Percentiles rank a stretch among this genome's conserved stretches.
Evolutionary conservation across 1,140 invertebrate genomes (phyloP).

Genomic region (Brevipalpus yothersi): DNA sequence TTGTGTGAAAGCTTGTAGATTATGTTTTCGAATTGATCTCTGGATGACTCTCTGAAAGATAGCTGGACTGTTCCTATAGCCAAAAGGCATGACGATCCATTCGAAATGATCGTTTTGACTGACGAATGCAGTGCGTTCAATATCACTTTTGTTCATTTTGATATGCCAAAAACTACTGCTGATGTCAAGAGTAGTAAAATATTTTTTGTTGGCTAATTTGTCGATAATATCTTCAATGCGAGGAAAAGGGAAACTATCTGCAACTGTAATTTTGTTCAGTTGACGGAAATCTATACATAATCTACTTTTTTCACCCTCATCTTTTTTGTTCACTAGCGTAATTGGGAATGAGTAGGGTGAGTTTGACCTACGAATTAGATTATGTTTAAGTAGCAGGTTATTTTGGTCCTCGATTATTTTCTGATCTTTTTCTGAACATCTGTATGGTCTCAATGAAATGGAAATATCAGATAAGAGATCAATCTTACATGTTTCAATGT

Average conservation of each 20-base stretch:
- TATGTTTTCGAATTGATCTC: not conserved
- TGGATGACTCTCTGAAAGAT: slow-evolving; percentile 14
- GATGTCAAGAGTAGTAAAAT: slow-evolving; percentile 18
- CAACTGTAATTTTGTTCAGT: no score
- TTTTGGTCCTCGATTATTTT: not conserved
- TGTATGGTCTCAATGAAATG: not conserved
- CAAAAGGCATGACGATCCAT: slow-evolving; percentile 8
- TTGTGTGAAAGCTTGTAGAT: not conserved
- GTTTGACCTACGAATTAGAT: slow-evolving; percentile 23
- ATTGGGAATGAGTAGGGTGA: slow-evolving; percentile 22
- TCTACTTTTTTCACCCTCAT: no score
- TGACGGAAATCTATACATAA: no score
- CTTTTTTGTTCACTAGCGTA: slow-evolving; percentile 22
- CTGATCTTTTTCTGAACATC: not conserved
- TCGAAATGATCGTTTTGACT: slow-evolving; percentile 5
- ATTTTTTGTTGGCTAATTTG: slow-evolving; percentile 15
- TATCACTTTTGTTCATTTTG: slow-evolving; percentile 15
- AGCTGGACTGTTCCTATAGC: slow-evolving; percentile 10
- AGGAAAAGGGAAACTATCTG: no score
- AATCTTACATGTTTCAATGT: not conserved
- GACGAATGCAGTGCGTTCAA: slow-evolving; percentile 15
- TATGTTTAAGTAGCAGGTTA: slow-evolving; percentile 6
- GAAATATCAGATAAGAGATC: not conserved
- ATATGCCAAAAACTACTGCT: slow-evolving; percentile 4
- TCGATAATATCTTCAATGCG: no score